Evolutionary conservation across 2,888 invertebrate genomes (phyloP), one percentile per base, ranked within the genome.

Genomic region (Polylopha cassiicola): DNA sequence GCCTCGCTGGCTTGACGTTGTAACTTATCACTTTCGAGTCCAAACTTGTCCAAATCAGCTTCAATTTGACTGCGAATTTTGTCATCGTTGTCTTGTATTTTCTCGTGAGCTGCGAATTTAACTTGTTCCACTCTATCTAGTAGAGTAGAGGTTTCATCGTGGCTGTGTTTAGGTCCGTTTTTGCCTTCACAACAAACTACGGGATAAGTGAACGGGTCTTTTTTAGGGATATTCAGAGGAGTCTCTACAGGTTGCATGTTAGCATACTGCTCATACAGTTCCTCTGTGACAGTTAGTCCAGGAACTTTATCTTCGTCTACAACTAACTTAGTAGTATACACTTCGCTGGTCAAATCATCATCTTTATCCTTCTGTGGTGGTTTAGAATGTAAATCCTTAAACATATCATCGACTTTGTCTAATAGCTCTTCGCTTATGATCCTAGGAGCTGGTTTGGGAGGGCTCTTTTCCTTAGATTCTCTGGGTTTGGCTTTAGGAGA

Each of bases 391-490:
- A 85, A 60, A 47, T 84, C 81, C 54, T 76, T 81, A 48, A 86
- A 86, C 81, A 86, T 85, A 45, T 86, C 86, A n/a, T 86, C 85
- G 0, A 86, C 85, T 70, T 86, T 86, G 33, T 65, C 80, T 1
- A 86, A 58, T 4, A 86, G 47, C 17, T 82, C 86, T 64, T 86
- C 86, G 18, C 73, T 72, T 11, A 86, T 86, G 9, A 84, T 50
- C 55, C 81, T 73, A 0, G 85, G 85, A 4, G 80, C 74, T 7
- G 84, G 77, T 67, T 80, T 82, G 0, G 84, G 80, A 2, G 81
- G 48, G 18, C 43, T 47, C 21, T 51, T 53, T 28, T 55, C 50
- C 39, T 38, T 39, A 9, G 39, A 41, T 21, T 29, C 39, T 29
- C 47, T 50, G 16, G 46, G n/a, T 28, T 43, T 36, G 13, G 36